Base-by-base conservation (phyloP, 2,888 invertebrate species). In the Chrysotoxum bicinctum region DNA sequence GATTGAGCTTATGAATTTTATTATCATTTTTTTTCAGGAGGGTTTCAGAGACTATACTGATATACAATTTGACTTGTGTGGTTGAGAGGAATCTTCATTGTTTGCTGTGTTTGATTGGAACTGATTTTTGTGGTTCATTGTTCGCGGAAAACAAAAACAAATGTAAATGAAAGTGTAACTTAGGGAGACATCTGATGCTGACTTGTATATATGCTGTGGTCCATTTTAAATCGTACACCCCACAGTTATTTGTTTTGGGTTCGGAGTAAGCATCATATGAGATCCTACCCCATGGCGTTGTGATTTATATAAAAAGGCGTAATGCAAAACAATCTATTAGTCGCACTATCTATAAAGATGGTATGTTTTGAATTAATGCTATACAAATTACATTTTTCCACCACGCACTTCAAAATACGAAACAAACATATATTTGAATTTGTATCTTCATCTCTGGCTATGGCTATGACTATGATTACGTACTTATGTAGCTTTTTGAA, bases 71-170 rank as follows among this genome's bases (percentile, higher is more conserved):
- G 7, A 66, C 32, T 64, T 30, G 43, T 62, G 45, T 30, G 26
- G 43, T 62, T 62, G 66, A 35, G 16, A 21, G 21, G 50, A 50
- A 23, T 54, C 23, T 26, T 19, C 45, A 58, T 78, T 78, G 74
- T 78, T 48, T 68, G 58, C 40, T 19, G 21, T 73, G 14, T 26
- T 60, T 69, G 40, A 79, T 84, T 84, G 79, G 30, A 43, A 58
- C 62, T 69, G 78, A 83, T 69, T 78, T 78, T 62, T 69, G 48
- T 50, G 56, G 73, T 78, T 69, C 78, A 73, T 74, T 83, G 83
- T 40, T 68, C 74, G 54, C 14, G 66, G 30, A 21, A 64, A 9
- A 37, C 26, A 62, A 43, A 23, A 43, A 43, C 37, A 19, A 12
- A 10, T 40, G 12, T 10, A n/a, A 32, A 37, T 50, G 32, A 35